Evolutionary conservation across 2,797 vertebrate species (phyloP), one percentile per base, ranked within the genome.

Genomic region (Sphaeramia orbicularis): DNA sequence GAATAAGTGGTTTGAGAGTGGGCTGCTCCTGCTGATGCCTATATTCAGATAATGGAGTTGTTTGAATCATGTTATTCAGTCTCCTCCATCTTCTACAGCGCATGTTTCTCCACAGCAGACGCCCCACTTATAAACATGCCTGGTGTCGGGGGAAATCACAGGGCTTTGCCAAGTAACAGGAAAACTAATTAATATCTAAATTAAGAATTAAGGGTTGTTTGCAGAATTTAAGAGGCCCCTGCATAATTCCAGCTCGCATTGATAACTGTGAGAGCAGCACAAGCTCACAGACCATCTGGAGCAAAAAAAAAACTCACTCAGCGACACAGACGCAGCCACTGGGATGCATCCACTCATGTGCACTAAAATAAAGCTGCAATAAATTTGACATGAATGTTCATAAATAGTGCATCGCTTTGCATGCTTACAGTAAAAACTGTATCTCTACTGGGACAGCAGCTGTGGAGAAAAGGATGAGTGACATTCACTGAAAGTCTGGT

Each of bases 171-270:
- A 78, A 85, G 77, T 81, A 80, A 86, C 78, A 76, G 67, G 73
- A 52, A 84, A 81, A 71, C 70, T 89, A 88, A 92, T 92, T 90
- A 89, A 90, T 88, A 89, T 89, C 85, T 81, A 88, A 91, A 92
- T 88, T 73, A 89, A 83, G 85, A 85, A 83, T 87, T 87, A 85
- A 80, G 73, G 76, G 56, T 78, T 85, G 86, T 89, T 88, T 86
- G 80, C 85, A 70, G 70, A 84, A 80, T 86, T 83, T 70, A 69
- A 77, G 82, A 7, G 27, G 40, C 0, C 27, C 64, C 72, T 80
- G 66, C 65, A 78, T 74, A 73, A 83, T 78, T 78, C 62, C 71
- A 65, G 59, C 62, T 79, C 69, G 59, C 50, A 41, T 73, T 52
- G 52, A 80, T 67, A 67, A 85, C 54, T 40, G 54, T 24, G 60